Base-by-base conservation (phyloP, 2,797 vertebrate species). In the Hafferia zeledoni region DNA sequence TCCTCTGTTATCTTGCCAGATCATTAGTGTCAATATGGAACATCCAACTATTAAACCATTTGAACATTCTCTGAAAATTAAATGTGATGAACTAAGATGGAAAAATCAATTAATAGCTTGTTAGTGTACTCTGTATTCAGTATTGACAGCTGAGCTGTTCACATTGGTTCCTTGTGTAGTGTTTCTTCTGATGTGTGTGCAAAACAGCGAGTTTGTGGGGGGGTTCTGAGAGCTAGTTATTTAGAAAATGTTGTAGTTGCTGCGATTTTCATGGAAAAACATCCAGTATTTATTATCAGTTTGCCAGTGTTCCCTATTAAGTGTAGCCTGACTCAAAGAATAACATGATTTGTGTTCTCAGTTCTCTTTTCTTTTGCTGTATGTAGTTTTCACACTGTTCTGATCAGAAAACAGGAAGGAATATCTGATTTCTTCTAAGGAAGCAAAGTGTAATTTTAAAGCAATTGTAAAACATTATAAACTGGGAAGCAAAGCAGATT, bases 41-140 rank as follows among this genome's bases (percentile, higher is more conserved):
- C 31, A 47, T 95, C 97, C 93, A 80, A 88, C 95, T 96, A 92
- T 97, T 97, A 93, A 91, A 96, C 86, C 91, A 93, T 96, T 94
- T 96, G 87, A 96, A 80, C 96, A 77, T 91, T 94, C 89, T 96
- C 94, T 96, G 94, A 97, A 91, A 97, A 95, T 96, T 96, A 97
- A 97, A 98, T 93, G 83, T 18, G 17, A 85, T 93, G 86, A 95
- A 95, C 69, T 30, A 94, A 95, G 84, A 96, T 96, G 96, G 96
- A 91, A 97, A 97, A 98, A 98, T 98, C 97, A 97, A 97, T 98
- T 98, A 98, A 96, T 97, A 93, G 95, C 97, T 97, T 96, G 96
- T 97, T 98, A 97, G 96, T 95, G 96, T 94, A 53, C 94, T 96
- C 94, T 88, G 83, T 96, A 93, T 97, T 97, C 95, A 78, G 91